Base-by-base conservation (phyloP, 2,888 invertebrate species). In the Galerucella nymphaeae region DNA sequence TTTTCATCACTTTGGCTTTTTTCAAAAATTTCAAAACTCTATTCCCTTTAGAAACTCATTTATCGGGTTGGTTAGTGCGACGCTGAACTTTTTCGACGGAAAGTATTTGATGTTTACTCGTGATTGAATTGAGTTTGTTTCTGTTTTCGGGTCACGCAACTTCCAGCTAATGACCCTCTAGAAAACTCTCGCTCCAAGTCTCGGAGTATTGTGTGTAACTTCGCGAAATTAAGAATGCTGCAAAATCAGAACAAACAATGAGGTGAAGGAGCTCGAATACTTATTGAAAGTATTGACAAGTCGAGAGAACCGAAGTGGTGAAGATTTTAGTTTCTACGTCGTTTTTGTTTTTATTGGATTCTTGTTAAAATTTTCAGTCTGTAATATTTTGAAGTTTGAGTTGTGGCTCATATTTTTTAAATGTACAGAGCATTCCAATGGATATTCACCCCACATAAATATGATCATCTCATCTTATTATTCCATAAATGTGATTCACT, bases 121-220 rank as follows among this genome's bases (percentile, higher is more conserved):
- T 75, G 77, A 78, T 78, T 78, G 79, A 78, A 78, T 78, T 73
- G 77, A 72, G 72, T 74, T 71, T 71, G 73, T 77, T 77, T 79
- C 75, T 76, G 78, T 73, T 80, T 78, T 79, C 78, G 72, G 75
- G 67, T 79, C 80, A 80, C 80, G 80, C 77, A 77, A 74, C 74
- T 73, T 71, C 14, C 76, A 75, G 76, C 78, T 80, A 79, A 80
- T 79, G 79, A 80, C 65, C 64, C 63, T 63, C 55, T 45, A n/a
- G 66, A 66, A 62, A 42, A 48, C 45, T 62, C 62, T 18, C 50
- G 53, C 50, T 59, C 38, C 2, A 48, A 67, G 14, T 67, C 48
- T 41, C 2, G 1, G 30, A 59, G 30, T 45, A 59, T 67, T 67
- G 59, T 67, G 66, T 59, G 58, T 67, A 58, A 67, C 58, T 58